These are phyloP conservation scores for Stercorarius parasiticus DNA, from an alignment of 2,113 vertebrate species.

Conservation along the genomic window DNA sequence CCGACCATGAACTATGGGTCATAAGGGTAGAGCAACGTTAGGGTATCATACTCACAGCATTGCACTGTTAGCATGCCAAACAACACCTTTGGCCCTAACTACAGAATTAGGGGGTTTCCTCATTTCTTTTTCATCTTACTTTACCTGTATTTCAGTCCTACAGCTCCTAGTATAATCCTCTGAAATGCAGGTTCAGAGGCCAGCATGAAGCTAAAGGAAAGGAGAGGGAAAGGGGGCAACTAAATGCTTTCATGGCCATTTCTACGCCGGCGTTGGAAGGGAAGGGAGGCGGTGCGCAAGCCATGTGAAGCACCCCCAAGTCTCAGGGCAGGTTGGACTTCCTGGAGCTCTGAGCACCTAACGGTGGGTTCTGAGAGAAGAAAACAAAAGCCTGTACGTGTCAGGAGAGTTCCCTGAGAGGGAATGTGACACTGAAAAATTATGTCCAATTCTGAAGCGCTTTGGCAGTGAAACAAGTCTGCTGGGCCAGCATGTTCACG, in stretches of 20 bases:
- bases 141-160: neutral
- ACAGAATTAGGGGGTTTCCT: neutral
- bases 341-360: neutral
- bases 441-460: neutral
- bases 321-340: neutral
- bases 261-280: neutral
- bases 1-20: neutral
- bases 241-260: neutral
- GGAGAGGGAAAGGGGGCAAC: neutral
- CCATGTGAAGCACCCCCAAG: neutral
- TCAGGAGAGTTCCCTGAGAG: neutral
- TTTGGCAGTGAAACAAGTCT: neutral
- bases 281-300: neutral
- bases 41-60: fast-evolving
- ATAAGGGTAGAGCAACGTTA: neutral
- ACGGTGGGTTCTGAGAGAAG: neutral
- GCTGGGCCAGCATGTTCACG: neutral
- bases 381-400: neutral
- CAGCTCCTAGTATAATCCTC: neutral
- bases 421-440: neutral
- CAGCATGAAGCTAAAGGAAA: neutral
- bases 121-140: neutral
- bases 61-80: neutral
- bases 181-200: neutral
- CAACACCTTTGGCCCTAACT: neutral